Base-by-base conservation (phyloP, 2,888 invertebrate genomes). In the Amiota mariae region DNA sequence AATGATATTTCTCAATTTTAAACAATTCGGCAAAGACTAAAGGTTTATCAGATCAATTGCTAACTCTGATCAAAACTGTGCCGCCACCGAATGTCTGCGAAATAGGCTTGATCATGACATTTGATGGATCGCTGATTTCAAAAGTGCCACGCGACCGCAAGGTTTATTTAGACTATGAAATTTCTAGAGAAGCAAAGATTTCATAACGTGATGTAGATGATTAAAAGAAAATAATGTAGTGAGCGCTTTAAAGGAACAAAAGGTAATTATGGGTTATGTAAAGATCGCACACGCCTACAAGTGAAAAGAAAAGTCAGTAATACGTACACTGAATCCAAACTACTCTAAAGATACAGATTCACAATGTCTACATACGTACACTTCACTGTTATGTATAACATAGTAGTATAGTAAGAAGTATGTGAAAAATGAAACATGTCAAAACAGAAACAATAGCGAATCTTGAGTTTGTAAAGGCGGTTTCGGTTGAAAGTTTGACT, bases 101-200 rank as follows among this genome's bases (percentile, higher is more conserved):
- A n/a, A 54, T 46, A 12, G n/a, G 51, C 18, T 59, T 59, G 59
- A 59, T 59, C 24, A 64, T 66, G 72, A 57, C 15, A 15, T 56
- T 74, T 85, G 85, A 87, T 84, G 80, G 85, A 82, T 82, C 72
- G 79, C 64, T 66, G 66, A 79, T 79, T 80, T 82, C 80, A 80
- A 81, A 80, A 85, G 77, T 88, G 88, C 89, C 88, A 89, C 88
- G 88, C 88, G 88, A 89, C 88, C 87, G 85, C 87, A 82, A 81
- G 20, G 70, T 36, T 73, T 12, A 70, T 36, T 73, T 12, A 36
- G 63, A 54, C 79, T 77, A 77, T 82, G 81, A 79, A 80, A 79
- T 81, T 82, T 85, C 80, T 66, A 73, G 77, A 72, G 83, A 83
- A 87, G 81, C 76, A 75, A 78, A 70, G 72, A 72, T 49, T 67